phyloP scores from a whole-genome alignment of 2,888 invertebrate species.

The Drosophila kanekoi region DNA sequence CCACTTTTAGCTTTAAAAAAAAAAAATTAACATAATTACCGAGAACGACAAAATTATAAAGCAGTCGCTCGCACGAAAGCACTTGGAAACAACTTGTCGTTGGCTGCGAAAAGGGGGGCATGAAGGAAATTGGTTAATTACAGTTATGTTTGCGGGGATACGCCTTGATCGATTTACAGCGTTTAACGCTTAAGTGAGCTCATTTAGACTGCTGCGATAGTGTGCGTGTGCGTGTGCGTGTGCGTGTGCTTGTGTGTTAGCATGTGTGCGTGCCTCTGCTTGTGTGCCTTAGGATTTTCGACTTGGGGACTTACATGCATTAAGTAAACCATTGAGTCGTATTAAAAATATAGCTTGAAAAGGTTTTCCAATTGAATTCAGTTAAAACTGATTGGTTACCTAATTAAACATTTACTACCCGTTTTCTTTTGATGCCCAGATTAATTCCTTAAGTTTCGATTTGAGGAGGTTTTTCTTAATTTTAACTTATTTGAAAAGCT shows the following conservation, averaged over 20 bases:
- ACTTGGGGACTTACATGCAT: conserved; percentile 5
- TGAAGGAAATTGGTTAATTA: conserved; percentile 69
- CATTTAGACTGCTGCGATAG: conserved; percentile 50
- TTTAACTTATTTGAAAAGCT: too few relatives aligned
- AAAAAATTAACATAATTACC: conserved; percentile 72
- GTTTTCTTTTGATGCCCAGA: too few relatives aligned
- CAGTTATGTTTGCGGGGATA: conserved; percentile 68
- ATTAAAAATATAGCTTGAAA: conserved; percentile 18
- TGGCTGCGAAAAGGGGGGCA: conserved; percentile 15
- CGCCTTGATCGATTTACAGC: conserved; percentile 75
- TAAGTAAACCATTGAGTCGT: conserved; percentile 1
- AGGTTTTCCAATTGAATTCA: conserved; percentile 14
- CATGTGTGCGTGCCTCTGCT: conserved; percentile 12
- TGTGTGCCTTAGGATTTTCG: conserved; percentile 4
- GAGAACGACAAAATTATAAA: conserved; percentile 63
- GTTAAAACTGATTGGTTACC: too few relatives aligned
- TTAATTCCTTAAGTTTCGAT: too few relatives aligned
- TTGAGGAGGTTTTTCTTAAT: too few relatives aligned
- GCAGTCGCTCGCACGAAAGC: conserved; percentile 59
- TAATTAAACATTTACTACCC: too few relatives aligned
- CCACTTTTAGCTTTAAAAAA: conserved; percentile 37
- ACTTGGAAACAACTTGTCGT: conserved; percentile 51
- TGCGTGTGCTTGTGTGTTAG: neutral
- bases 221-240: conserved; percentile 1
- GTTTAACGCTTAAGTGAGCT: conserved; percentile 72